Base-by-base conservation (phyloP, 2,888 invertebrate genomes). In the Catocala sponsa region DNA sequence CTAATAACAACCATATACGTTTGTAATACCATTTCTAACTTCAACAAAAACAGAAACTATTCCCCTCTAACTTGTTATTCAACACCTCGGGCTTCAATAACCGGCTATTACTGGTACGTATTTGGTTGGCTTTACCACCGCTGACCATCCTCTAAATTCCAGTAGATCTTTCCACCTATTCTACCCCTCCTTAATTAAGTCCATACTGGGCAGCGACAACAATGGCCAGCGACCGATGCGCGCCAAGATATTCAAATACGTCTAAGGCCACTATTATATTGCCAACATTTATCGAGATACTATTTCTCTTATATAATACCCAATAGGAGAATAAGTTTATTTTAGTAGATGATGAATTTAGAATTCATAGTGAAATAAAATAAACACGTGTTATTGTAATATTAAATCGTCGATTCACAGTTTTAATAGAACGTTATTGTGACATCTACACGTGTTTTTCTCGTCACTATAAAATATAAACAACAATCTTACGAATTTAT, bases 231-330 rank as follows among this genome's bases (percentile, higher is more conserved):
- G 83, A 82, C 85, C 92, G 94, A 93, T 93, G 91, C 88, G 85
- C 88, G 81, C 86, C 85, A 87, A 92, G 94, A 94, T 94, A 94
- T 94, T 94, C 93, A 93, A 94, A 94, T 93, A 94, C 87, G 91
- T 94, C 91, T 91, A 90, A 90, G 88, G 90, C 90, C 79, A 83
- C 87, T 89, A 91, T 90, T 91, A 92, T 90, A 90, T 88, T 87
- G 88, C 85, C 76, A 81, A 77, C 87, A 83, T 89, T 90, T 91
- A 91, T 89, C 87, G 86, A 77, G 73, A 68, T 78, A 69, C 70
- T 69, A 78, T 72, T 78, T 75, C 72, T 71, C 64, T 67, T 68
- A 62, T 76, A 68, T 66, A 63, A 44, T 59, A 68, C 55, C 55
- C 57, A 70, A 70, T 63, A 58, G 54, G 44, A 51, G 52, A 77